These are phyloP conservation scores for Thalassarche chlororhynchos DNA, from an alignment of 2,113 vertebrate species.

Conservation along the genomic window DNA sequence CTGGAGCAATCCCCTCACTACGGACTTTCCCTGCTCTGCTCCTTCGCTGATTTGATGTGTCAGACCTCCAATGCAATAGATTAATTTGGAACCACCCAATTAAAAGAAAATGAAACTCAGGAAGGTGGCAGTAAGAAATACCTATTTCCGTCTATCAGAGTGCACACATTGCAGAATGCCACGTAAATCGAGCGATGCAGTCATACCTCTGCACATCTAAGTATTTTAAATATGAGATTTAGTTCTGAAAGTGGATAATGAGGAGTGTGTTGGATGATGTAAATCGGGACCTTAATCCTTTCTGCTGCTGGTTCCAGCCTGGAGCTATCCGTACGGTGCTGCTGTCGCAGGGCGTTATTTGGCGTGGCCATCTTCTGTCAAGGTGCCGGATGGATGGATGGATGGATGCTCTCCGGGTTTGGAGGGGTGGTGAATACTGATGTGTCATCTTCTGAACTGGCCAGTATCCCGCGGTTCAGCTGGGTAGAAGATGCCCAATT, in stretches of 20 bases:
- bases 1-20: background rate
- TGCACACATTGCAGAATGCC: accelerated
- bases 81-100: background rate
- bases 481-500: background rate
- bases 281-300: background rate
- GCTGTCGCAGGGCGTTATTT: background rate
- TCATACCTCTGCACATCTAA: background rate
- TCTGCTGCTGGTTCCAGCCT: background rate
- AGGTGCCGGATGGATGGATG: background rate
- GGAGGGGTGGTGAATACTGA: background rate
- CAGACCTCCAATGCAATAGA: background rate
- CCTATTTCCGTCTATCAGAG: background rate
- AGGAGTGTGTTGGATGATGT: background rate
- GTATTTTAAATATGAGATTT: background rate
- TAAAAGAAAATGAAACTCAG: background rate
- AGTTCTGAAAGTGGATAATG: background rate
- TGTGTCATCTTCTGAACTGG: background rate
- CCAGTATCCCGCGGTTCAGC: background rate
- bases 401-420: background rate
- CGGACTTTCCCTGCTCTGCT: background rate
- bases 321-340: background rate
- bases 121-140: background rate
- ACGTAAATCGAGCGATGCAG: accelerated
- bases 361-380: background rate
- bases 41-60: background rate